Percentiles rank a stretch among this genome's conserved stretches.
These are phyloP conservation scores for Chrysolina haemoptera DNA, from an alignment of 2,888 invertebrate genomes.

Conservation along the genomic window DNA sequence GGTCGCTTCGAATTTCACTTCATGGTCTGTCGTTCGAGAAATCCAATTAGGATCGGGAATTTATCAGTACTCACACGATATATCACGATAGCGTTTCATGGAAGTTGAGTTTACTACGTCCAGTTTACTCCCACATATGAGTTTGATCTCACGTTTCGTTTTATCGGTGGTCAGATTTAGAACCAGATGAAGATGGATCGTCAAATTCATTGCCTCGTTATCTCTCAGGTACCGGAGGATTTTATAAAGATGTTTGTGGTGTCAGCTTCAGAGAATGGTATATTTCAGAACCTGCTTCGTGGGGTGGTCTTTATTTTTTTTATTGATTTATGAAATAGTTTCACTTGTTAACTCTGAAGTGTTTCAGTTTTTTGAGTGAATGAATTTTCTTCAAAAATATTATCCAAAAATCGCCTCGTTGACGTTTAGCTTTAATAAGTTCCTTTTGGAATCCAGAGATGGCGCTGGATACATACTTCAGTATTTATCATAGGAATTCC, in stretches of 20 bases:
- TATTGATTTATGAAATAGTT: too few species aligned
- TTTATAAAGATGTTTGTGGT: background rate
- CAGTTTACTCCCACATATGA: constrained; percentile 13
- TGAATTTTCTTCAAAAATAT: too few species aligned
- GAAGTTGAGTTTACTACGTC: constrained; percentile 5
- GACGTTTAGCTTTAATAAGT: too few species aligned
- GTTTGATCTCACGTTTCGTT: constrained; percentile 8
- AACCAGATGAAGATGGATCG: constrained; percentile 1
- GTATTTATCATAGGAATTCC: too few species aligned
- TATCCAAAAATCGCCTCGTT: too few species aligned
- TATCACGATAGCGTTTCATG: constrained; percentile 45
- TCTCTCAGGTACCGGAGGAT: background rate
- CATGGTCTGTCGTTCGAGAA: constrained; percentile 43
- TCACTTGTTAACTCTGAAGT: too few species aligned
- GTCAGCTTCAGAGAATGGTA: background rate
- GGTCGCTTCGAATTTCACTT: constrained; percentile 1
- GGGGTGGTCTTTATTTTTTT: background rate
- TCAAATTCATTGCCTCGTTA: background rate
- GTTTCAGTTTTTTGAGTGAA: too few species aligned
- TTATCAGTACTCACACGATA: constrained; percentile 35
- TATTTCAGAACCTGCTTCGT: too few species aligned
- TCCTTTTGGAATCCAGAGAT: too few species aligned
- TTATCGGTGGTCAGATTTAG: background rate
- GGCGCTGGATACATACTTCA: too few species aligned
- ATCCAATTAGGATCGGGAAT: constrained; percentile 49